Evolutionary conservation across 2,888 invertebrate species (phyloP), one percentile per base, ranked within the genome.

Genomic region (Prostheceraeus crozeri): DNA sequence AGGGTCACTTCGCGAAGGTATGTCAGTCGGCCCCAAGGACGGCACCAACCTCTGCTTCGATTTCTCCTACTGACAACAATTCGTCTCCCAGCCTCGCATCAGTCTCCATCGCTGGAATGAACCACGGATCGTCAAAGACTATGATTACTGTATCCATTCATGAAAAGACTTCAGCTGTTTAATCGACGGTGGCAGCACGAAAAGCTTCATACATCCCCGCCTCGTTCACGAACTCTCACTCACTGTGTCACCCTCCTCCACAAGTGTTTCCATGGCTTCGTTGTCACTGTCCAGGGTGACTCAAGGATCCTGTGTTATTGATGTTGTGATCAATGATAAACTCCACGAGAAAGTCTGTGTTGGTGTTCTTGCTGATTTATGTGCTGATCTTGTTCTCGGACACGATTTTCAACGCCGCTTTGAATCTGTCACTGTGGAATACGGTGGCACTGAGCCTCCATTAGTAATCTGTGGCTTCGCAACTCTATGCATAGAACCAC

Each of bases 121-220:
- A n/a, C n/a, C n/a, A n/a, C n/a, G n/a, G n/a, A n/a, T n/a, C n/a
- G n/a, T n/a, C n/a, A n/a, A n/a, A n/a, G n/a, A n/a, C n/a, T n/a
- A n/a, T n/a, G n/a, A n/a, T n/a, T n/a, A n/a, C n/a, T n/a, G n/a
- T n/a, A n/a, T n/a, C n/a, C n/a, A n/a, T n/a, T n/a, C n/a, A n/a
- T n/a, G n/a, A n/a, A n/a, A n/a, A n/a, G n/a, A n/a, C n/a, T n/a
- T n/a, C 35, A 54, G 33, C 27, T 30, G 33, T 30, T 14, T 56
- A 52, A 56, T 56, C 52, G 52, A 56, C 53, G 53, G 25, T 53
- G 57, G 57, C 51, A 56, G 45, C 10, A 25, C 40, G 21, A 52
- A 54, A 28, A 53, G 35, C 35, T 53, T 27, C 31, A 53, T 53
- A 33, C 19, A 19, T 31, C 28, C 19, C 31, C 31, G 35, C 33